phyloP scores from a whole-genome alignment of 1,140 invertebrate species.

The Propsilocerus akamusi region DNA sequence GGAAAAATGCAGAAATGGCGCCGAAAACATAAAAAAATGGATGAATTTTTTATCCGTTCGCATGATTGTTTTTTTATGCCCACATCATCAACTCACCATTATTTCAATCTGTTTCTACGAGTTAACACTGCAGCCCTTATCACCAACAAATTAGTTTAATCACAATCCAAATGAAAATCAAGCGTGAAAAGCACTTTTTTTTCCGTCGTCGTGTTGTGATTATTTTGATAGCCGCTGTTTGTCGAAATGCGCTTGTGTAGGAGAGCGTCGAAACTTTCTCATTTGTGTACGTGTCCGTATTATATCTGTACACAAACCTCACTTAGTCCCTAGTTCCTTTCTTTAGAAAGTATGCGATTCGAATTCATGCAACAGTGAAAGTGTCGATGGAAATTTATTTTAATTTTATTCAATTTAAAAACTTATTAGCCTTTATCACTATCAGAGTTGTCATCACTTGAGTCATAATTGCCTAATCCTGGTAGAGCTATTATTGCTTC shows the following conservation, averaged over 20 bases:
- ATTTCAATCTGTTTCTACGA: background rate
- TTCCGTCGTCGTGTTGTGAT: background rate
- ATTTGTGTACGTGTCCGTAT: too few relatives aligned
- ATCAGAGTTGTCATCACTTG: constrained; percentile 37
- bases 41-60: background rate
- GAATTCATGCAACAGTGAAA: too few relatives aligned
- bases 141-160: background rate
- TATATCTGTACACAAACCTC: too few relatives aligned
- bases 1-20: background rate
- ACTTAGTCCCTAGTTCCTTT: too few relatives aligned
- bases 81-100: background rate
- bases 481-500: constrained; percentile 41
- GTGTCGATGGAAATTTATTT: too few relatives aligned
- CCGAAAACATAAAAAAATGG: background rate
- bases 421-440: too few relatives aligned
- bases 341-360: too few relatives aligned
- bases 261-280: too few relatives aligned
- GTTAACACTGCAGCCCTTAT: background rate
- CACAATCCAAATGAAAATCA: background rate
- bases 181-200: background rate
- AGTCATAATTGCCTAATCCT: constrained; percentile 56
- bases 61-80: background rate
- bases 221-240: constrained; percentile 4
- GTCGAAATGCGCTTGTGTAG: too few relatives aligned
- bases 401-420: too few relatives aligned